Evolutionary conservation across 1,140 invertebrate genomes (phyloP), one percentile per base, ranked within the genome.

Genomic region (Drosophila lowei): DNA sequence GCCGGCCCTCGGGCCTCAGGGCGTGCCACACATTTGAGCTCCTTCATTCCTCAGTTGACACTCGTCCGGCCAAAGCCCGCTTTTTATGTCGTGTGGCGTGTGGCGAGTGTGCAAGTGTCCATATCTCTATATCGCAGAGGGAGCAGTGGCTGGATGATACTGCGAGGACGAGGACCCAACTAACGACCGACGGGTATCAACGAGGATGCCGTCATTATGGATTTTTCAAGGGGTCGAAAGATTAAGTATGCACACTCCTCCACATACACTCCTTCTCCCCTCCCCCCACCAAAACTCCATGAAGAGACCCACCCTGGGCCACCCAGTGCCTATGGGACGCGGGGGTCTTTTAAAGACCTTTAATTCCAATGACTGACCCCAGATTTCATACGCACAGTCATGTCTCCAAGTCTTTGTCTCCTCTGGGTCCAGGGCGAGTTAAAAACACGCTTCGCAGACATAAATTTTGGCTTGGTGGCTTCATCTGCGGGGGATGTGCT

Each of bases 241-340:
- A 48, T 79, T 55, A 79, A 79, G 70, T 49, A 61, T 79, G 63
- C 46, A 55, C 53, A 47, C 43, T 43, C 53, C 9, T n/a, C 25
- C 30, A 50, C 42, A 8, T 16, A 50, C 50, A 25, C 23, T 30
- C 13, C 38, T 18, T 2, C 18, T 9, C n/a, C n/a, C n/a, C n/a
- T n/a, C n/a, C n/a, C n/a, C n/a, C n/a, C n/a, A n/a, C n/a, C n/a
- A n/a, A n/a, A n/a, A n/a, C n/a, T n/a, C 16, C 9, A 21, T 9
- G 15, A 28, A 47, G 6, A 3, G 15, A 46, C 34, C 15, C 15
- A 6, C 23, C 9, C 42, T 18, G 15, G 28, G 28, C 7, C 2
- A 8, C 28, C 28, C 28, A 2, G 6, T 30, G 15, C 38, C 18
- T 6, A 38, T 44, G 41, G 13, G 34, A 42, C 41, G 21, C 7